phyloP scores from a whole-genome alignment of 1,140 invertebrate species.

The Bombus pyrosoma region DNA sequence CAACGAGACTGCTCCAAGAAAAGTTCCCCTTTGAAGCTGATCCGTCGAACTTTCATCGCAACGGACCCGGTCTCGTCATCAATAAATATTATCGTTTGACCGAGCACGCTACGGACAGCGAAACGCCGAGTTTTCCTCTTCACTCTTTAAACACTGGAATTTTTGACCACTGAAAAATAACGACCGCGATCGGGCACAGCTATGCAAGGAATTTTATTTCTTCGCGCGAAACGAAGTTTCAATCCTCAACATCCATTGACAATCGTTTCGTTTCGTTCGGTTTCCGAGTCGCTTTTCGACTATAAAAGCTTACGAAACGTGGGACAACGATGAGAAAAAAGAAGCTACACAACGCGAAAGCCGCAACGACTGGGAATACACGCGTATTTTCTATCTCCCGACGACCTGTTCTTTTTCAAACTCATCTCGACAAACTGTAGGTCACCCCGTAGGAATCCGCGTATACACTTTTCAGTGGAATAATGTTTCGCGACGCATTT shows the following conservation, averaged over 20 bases:
- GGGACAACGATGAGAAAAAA: neutral
- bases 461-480: neutral
- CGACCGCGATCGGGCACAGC: neutral
- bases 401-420: neutral
- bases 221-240: neutral
- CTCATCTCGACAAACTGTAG: neutral
- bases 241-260: neutral
- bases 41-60: slow-evolving; percentile 3
- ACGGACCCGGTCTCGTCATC: neutral
- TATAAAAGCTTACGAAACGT: neutral
- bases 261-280: neutral
- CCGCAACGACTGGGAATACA: neutral
- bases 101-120: no score
- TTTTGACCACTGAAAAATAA: neutral
- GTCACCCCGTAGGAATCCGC: neutral
- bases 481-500: slow-evolving; percentile 17
- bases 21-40: slow-evolving; percentile 25
- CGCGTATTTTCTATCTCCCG: neutral
- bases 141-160: neutral
- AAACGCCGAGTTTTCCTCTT: neutral
- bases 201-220: neutral
- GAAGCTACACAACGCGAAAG: neutral
- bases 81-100: slow-evolving; percentile 14
- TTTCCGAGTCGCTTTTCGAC: neutral
- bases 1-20: neutral